A percentile compares a stretch with the other conserved stretches of the same genome.
Conservation (phyloP, 35 echinoderm and acorn worm genomes). For the Chiridota heheva region DNA sequence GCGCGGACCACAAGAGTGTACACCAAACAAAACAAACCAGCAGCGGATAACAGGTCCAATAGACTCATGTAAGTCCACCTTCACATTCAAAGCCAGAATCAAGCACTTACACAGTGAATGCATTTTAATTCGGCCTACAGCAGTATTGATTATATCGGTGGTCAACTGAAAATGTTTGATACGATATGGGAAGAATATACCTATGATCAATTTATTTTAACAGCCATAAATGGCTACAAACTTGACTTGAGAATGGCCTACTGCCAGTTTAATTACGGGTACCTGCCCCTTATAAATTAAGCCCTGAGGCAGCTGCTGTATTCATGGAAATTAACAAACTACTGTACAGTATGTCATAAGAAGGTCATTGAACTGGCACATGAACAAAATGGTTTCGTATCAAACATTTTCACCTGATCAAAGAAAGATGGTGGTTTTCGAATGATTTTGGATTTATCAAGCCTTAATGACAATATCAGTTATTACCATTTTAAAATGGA, state of each 20-base stretch:
- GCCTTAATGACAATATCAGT: neutral
- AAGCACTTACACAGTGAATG: constrained; percentile 21
- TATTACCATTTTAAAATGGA: constrained; percentile 16
- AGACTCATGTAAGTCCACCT: too few species aligned
- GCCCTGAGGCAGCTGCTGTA: neutral
- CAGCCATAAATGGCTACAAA: constrained; percentile 9
- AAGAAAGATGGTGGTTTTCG: too few species aligned
- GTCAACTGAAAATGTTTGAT: constrained; percentile 12
- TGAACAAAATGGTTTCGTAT: constrained; percentile 12
- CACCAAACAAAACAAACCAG: too few species aligned
- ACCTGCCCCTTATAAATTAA: constrained; percentile 5
- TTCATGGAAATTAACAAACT: neutral
- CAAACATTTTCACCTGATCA: too few species aligned
- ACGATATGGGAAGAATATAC: constrained; percentile 3
- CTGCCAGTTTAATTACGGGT: neutral
- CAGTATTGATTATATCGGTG: constrained; percentile 14
- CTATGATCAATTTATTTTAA: neutral
- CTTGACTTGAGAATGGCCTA: neutral
- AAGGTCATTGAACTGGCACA: constrained; percentile 2
- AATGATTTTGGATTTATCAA: too few species aligned
- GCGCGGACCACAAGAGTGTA: too few species aligned
- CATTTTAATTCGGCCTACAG: neutral
- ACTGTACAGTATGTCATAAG: too few species aligned
- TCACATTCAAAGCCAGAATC: too few species aligned
- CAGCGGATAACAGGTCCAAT: too few species aligned